Evolutionary conservation across 2,797 vertebrate species (phyloP), one percentile per base, ranked within the genome.

Genomic region (Urosaurus nigricauda): DNA sequence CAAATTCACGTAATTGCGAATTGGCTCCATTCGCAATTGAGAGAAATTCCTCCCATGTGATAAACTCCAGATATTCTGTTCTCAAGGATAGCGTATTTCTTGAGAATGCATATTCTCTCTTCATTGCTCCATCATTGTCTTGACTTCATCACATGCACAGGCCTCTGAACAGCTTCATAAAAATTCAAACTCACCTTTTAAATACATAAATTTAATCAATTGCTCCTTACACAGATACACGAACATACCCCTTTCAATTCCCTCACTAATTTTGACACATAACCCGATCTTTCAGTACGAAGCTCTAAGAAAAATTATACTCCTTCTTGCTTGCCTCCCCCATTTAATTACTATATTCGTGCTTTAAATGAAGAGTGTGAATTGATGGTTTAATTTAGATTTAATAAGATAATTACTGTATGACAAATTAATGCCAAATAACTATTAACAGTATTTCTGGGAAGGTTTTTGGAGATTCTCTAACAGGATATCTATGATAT

Each of bases 351-450:
- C 95, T 96, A 95, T 93, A 91, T 95, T 96, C 96, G 89, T 92
- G 94, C 92, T 93, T 95, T 90, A 93, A 89, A 91, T 96, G 94
- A 94, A 94, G 94, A 94, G 90, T 93, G 94, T 83, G 82, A 90
- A 93, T 95, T 92, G 95, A 95, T 91, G 93, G 93, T 95, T 96
- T 95, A 96, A 96, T 96, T 96, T 95, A 93, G 95, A 96, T 96
- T 96, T 97, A 97, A 96, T 96, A 95, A 90, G 95, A 96, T 97
- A 96, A 96, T 97, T 96, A 96, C 93, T 84, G 83, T 87, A 93
- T 96, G 96, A 94, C 94, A 96, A 95, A 96, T 79, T 89, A 95
- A 95, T 95, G 95, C 92, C 95, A 95, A 95, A 95, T 93, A 94
- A 93, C 94, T 87, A 91, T 88, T 94, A 96, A 93, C 94, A 93